Base-by-base conservation (phyloP, 2,113 vertebrate genomes). In the Monarcha castaneiventris region DNA sequence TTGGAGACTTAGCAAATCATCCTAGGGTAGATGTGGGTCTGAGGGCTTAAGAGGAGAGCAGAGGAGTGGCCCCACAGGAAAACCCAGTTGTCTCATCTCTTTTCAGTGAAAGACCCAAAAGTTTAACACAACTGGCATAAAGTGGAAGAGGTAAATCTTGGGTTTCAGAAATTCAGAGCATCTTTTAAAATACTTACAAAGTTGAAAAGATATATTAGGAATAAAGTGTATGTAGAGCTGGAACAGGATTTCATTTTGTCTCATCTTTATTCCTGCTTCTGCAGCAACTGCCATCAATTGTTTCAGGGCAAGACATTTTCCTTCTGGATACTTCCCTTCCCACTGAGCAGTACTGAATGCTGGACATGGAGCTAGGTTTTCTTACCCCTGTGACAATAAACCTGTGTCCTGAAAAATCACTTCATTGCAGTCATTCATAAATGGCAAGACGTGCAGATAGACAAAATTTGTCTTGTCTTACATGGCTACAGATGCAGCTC, bases 1-100 rank as follows among this genome's bases (percentile, higher is more conserved):
- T 87, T 83, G 91, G 90, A 95, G 58, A 90, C 88, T 94, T 95
- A 87, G 58, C 51, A 79, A 90, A 91, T 95, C 88, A 92, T 96
- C 56, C 30, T 80, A 92, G 62, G 35, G 52, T 67, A 93, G 58
- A 88, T 95, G 51, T 73, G 84, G 59, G 58, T 90, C 58, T 64
- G 69, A 85, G 39, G 37, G 4, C 54, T 90, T 59, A 68, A 63
- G 41, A 66, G 48, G 21, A 58, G 76, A 82, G 20, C 22, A 32
- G 26, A 69, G 10, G 25, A 49, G 32, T 63, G 19, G 85, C 25
- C 37, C 81, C 61, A 29, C 44, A 84, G 51, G 61, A 32, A 91
- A 44, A 25, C 19, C 54, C 58, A 58, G 21, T 58, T 86, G 63
- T 67, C 44, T 80, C 71, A 23, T 87, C 56, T 74, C 37, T 77